Evolutionary conservation across 2,113 vertebrate species (phyloP), one percentile per base, ranked within the genome.

Genomic region (Ptyas mucosa): DNA sequence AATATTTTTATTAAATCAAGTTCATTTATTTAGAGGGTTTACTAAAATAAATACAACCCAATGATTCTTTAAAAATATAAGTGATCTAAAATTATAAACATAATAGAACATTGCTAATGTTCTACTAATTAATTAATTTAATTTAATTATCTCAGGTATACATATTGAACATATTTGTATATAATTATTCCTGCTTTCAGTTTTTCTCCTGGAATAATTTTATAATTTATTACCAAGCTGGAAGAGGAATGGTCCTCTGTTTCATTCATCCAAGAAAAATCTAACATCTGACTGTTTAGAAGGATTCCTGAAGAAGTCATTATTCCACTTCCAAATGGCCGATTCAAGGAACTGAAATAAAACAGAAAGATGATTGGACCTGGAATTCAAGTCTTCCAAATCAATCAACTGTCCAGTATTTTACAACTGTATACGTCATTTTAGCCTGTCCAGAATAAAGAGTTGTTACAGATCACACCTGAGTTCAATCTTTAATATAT

Each of bases 231-330:
- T 98, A 99, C 99, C 96, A 91, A 98, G 91, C 95, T 97, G 53
- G 97, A 94, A 93, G 93, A 15, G 8, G 98, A 97, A 89, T 95
- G 95, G 94, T 98, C 98, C 26, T 90, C 94, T 18, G 98, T 99
- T 97, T 98, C 98, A 94, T 99, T 99, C 39, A 98, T 98, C 98
- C 99, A 99, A 85, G 98, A 99, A 96, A 99, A 99, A 96, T 98
- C 99, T 96, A 99, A 96, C 96, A 99, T 99, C 96, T 99, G 99
- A 95, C 99, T 99, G 96, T 99, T 99, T 46, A 99, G 97, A 81
- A 99, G 98, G 93, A 99, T 98, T 93, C 99, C 99, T 2, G 99
- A 99, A 21, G 98, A 95, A 8, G 99, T 99, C 95, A 99, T 96
- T 93, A 99, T 99, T 88, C 98, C 97, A 61, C 99, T 99, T 93